A percentile compares a stretch with the other conserved stretches of the same genome.
Conservation (phyloP, 2,113 vertebrate genomes). For the Telmatochromis bifrenatus region DNA sequence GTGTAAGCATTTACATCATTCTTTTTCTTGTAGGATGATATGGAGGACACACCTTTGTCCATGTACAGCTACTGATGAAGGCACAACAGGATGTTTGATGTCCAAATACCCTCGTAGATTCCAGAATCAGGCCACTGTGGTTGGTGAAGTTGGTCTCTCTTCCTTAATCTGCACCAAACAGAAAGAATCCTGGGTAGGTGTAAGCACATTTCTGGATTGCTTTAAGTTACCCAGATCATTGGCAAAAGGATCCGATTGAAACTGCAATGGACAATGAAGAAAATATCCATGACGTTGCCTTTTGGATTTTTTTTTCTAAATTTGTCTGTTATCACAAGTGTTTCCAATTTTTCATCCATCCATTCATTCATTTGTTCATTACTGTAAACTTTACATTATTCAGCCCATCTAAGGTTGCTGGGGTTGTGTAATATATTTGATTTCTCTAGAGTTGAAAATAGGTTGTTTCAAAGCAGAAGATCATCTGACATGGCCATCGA, state of each 20-base stretch:
- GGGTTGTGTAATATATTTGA: neutral
- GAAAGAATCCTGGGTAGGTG: slow-evolving; percentile 2
- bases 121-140: neutral
- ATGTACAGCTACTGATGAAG: slow-evolving; percentile 85
- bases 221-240: slow-evolving; percentile 1
- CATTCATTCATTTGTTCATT: neutral
- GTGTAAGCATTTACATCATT: neutral
- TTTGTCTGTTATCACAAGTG: neutral
- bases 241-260: neutral
- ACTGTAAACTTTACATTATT: neutral
- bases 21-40: slow-evolving; percentile 77
- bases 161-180: slow-evolving; percentile 13
- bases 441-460: neutral
- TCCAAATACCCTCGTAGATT: neutral
- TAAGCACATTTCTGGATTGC: neutral
- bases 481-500: neutral
- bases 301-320: neutral
- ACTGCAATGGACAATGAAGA: slow-evolving; percentile 19
- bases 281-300: neutral
- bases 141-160: neutral
- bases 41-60: slow-evolving; percentile 89
- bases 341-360: neutral
- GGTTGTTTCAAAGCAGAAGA: neutral
- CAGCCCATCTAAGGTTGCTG: neutral
- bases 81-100: neutral